Conservation (phyloP, 2,113 vertebrate species). For the Anguilla japonica region DNA sequence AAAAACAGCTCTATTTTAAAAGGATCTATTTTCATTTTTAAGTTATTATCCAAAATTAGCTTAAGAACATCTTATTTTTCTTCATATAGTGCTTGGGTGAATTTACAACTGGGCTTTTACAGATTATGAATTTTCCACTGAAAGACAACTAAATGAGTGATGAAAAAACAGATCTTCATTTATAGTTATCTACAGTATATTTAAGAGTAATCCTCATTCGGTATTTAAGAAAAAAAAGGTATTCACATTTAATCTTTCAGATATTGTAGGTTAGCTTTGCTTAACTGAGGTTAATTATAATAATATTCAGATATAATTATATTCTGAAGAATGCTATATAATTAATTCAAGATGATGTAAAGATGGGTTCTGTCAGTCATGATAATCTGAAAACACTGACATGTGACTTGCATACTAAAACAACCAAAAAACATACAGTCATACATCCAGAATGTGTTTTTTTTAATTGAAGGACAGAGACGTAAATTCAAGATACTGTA, state of each 20-base stretch:
- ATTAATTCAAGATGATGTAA: neutral
- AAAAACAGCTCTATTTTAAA: neutral
- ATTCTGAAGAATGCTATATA: neutral
- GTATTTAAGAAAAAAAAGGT: neutral
- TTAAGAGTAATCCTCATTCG: neutral
- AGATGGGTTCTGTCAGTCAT: neutral
- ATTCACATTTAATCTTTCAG: neutral
- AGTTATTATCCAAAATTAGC: neutral
- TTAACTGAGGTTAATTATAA: conserved; percentile 1
- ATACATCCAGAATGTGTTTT: neutral
- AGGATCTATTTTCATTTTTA: neutral
- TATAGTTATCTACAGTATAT: neutral
- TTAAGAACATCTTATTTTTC: neutral
- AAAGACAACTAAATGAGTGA: neutral
- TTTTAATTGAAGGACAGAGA: neutral
- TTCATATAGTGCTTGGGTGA: neutral
- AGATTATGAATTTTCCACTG: neutral
- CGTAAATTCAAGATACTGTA: neutral
- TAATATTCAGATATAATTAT: neutral
- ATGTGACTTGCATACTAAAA: neutral
- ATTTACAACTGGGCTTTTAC: neutral
- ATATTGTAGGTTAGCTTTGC: neutral
- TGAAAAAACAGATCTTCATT: neutral
- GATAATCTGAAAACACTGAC: neutral
- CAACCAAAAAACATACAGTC: neutral